phyloP scores from a whole-genome alignment of 2,113 vertebrate genomes.

The Puntigrus tetrazona region DNA sequence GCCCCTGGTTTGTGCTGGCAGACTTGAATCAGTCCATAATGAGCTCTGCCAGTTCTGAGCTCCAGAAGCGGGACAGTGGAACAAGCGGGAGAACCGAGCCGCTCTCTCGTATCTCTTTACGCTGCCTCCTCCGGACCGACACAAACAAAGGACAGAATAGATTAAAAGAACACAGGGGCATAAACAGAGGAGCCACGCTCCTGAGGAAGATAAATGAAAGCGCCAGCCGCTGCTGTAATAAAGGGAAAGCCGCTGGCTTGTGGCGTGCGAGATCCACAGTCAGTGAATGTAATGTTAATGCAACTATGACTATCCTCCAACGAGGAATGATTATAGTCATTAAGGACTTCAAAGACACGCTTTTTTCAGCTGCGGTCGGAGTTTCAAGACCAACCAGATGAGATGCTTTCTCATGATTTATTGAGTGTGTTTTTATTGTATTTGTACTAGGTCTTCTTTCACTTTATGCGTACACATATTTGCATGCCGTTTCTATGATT shows the following conservation, averaged over 20 bases:
- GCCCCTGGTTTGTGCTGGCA: constrained; percentile 73
- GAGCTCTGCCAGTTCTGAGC: constrained; percentile 70
- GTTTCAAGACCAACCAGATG: neutral
- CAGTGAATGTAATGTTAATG: neutral
- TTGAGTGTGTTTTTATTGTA: neutral
- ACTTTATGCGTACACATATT: too few species aligned
- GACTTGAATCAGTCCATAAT: constrained; percentile 72
- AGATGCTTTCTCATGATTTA: neutral
- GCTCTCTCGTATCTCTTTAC: neutral
- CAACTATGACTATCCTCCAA: constrained; percentile 25
- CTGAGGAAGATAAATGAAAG: constrained; percentile 19
- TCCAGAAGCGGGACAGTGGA: constrained; percentile 64
- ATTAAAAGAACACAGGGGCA: constrained; percentile 55
- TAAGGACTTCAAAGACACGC: neutral
- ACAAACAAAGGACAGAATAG: constrained; percentile 55
- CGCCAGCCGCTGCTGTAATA: neutral
- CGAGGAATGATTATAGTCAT: constrained; percentile 7
- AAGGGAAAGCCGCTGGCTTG: neutral
- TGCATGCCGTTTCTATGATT: too few species aligned
- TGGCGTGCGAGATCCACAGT: neutral
- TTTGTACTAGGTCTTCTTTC: neutral
- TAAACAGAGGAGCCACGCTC: constrained; percentile 51
- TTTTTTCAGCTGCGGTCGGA: neutral
- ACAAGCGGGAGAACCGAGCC: constrained; percentile 57
- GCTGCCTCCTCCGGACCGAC: constrained; percentile 42